Evolutionary conservation across 2,888 invertebrate genomes (phyloP).

Genomic region (Drosophila kanekoi): DNA sequence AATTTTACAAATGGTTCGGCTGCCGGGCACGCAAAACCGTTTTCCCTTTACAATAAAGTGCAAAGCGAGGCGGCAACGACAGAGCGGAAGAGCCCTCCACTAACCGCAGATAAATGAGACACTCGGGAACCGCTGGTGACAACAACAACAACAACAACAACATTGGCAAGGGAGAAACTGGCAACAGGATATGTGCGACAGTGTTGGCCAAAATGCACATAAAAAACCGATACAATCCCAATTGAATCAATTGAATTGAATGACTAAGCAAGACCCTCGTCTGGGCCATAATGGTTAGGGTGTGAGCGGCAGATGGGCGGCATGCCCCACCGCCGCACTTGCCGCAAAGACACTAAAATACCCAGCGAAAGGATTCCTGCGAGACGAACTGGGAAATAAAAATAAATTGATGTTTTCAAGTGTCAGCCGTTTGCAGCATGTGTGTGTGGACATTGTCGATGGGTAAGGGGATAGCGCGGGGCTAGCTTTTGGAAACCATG

Average conservation of each 20-base stretch:
- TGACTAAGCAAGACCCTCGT: conserved; percentile 68
- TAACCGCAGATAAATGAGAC: conserved; percentile 78
- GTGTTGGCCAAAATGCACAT: conserved; percentile 73
- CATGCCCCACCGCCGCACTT: background rate
- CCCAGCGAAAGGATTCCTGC: conserved; percentile 54
- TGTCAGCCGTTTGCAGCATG: conserved; percentile 44
- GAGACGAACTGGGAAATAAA: conserved; percentile 64
- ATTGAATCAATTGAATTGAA: conserved; percentile 80
- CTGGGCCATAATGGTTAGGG: conserved; percentile 35
- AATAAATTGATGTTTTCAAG: conserved; percentile 80
- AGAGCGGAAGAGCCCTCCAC: conserved; percentile 36
- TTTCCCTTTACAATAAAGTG: conserved; percentile 60
- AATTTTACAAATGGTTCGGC: conserved; percentile 57
- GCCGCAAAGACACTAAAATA: conserved; percentile 51
- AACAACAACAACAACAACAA: conserved; percentile 25
- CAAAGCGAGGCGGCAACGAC: conserved; percentile 39
- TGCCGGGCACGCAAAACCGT: conserved; percentile 48
- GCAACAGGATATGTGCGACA: conserved; percentile 57
- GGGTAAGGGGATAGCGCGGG: background rate
- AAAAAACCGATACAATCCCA: conserved; percentile 80
- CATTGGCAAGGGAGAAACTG: background rate
- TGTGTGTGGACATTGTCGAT: conserved; percentile 40
- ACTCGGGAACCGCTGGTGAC: conserved; percentile 60
- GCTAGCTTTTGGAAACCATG: conserved; percentile 4
- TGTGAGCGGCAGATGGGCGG: conserved; percentile 3